Base-by-base conservation (phyloP, 2,797 vertebrate genomes). In the Arnoldichthys spilopterus region DNA sequence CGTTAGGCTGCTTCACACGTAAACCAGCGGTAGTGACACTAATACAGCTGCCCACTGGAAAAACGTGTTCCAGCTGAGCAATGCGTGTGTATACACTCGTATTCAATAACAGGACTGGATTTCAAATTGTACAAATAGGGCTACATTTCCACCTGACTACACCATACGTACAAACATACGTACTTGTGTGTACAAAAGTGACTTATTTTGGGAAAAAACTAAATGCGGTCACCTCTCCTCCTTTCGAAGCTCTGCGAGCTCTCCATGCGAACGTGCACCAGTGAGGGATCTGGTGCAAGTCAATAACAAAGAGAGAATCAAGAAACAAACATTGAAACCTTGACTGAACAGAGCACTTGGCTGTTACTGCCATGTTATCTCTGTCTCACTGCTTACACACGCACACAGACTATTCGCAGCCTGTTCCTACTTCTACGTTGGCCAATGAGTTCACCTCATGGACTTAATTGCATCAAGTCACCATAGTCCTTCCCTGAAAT, bases 71-170 rank as follows among this genome's bases (percentile, higher is more conserved):
- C 40, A 51, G 84, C 69, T 34, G 64, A 77, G 74, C 16, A 70
- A 74, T 22, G 24, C 34, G 28, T 59, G 53, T 45, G 62, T 74
- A 68, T 45, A 61, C 76, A 68, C 62, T 69, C 22, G 45, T 53
- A 45, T 34, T 67, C 70, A 64, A 53, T 45, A 79, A 80, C 67
- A 40, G 74, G 77, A 70, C 79, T 81, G 68, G 32, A 73, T 81
- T 77, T 84, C 71, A 58, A 78, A 72, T 56, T 72, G 54, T 75
- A 73, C 76, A 83, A 75, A 79, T 24, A 85, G 82, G 84, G 81
- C 84, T 82, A 84, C 84, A 81, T 76, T 79, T 82, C 56, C 69
- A 77, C 68, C 67, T 56, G 72, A 63, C 34, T 75, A 81, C 76
- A 79, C 76, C 63, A 81, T 73, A 74, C 66, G 70, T 77, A 69